phyloP scores from a whole-genome alignment of 2,888 invertebrate species.

The Pycnomerus fuliginosus region DNA sequence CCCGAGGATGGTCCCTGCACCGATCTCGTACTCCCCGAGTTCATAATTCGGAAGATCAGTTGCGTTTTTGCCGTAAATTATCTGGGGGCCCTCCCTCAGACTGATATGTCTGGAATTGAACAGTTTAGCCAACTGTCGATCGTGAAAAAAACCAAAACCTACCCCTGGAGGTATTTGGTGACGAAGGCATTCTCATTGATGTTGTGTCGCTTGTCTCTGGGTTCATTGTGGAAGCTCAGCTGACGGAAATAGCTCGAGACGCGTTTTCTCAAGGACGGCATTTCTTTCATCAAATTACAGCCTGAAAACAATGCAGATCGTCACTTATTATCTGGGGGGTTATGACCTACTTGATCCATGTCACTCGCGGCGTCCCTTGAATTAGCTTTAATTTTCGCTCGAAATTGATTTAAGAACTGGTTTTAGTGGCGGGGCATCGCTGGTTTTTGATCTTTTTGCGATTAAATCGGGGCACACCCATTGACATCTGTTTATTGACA shows the following conservation, averaged over 20 bases:
- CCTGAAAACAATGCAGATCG: too few relatives aligned
- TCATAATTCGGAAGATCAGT: constrained; percentile 69
- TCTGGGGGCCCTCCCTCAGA: constrained; percentile 56
- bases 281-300: too few relatives aligned
- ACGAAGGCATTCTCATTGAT: constrained; percentile 64
- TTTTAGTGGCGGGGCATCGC: too few relatives aligned
- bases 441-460: too few relatives aligned
- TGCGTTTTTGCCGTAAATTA: constrained; percentile 70
- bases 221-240: constrained; percentile 65
- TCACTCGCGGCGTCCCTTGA: too few relatives aligned
- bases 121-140: background rate
- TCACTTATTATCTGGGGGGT: too few relatives aligned
- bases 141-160: constrained; percentile 37
- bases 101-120: constrained; percentile 41
- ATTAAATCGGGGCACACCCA: too few relatives aligned
- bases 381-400: too few relatives aligned
- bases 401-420: too few relatives aligned
- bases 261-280: constrained; percentile 71
- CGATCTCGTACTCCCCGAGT: constrained; percentile 56
- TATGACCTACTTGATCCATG: too few relatives aligned
- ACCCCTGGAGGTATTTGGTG: constrained; percentile 71
- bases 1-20: constrained; percentile 62
- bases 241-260: constrained; percentile 72
- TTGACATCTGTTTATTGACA: too few relatives aligned
- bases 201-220: constrained; percentile 55